Conservation (phyloP, 2,888 invertebrate genomes). For the Cyrtodaria siliqua region DNA sequence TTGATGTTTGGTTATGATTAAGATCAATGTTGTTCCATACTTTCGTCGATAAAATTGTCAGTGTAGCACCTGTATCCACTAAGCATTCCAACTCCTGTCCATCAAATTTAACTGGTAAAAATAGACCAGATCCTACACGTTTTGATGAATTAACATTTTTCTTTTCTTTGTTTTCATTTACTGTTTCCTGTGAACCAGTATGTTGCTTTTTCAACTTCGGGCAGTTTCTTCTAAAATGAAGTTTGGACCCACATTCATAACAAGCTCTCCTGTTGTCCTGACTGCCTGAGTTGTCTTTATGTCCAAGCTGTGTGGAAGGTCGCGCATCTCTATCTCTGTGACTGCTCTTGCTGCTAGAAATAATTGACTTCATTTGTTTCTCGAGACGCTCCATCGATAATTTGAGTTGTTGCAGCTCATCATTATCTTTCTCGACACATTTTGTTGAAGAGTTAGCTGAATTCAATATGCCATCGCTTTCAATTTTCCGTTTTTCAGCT, state of each 20-base stretch:
- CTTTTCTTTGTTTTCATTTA: too few relatives aligned
- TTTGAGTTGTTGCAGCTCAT: too few relatives aligned
- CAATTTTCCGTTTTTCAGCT: background rate
- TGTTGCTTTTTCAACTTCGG: background rate
- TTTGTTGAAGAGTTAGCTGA: background rate
- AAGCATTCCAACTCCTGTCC: background rate
- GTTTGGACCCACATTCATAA: too few relatives aligned
- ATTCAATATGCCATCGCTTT: background rate
- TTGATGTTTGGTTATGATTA: background rate
- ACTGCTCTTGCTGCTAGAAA: too few relatives aligned
- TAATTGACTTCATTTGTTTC: too few relatives aligned
- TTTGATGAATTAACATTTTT: background rate
- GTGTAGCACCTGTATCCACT: conserved; percentile 21
- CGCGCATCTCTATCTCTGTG: too few relatives aligned
- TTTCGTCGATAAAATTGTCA: conserved; percentile 9
- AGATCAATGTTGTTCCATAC: conserved; percentile 1
- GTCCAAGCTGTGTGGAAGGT: too few relatives aligned
- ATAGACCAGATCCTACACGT: background rate
- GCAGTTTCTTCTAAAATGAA: background rate
- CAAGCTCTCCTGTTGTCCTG: too few relatives aligned
- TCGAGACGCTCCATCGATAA: too few relatives aligned
- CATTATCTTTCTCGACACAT: too few relatives aligned
- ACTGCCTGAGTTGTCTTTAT: too few relatives aligned
- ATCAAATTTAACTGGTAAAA: background rate
- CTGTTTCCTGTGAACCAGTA: background rate